Evolutionary conservation across 2,888 invertebrate genomes (phyloP), one percentile per base, ranked within the genome.

Genomic region (Frankliniella intonsa): DNA sequence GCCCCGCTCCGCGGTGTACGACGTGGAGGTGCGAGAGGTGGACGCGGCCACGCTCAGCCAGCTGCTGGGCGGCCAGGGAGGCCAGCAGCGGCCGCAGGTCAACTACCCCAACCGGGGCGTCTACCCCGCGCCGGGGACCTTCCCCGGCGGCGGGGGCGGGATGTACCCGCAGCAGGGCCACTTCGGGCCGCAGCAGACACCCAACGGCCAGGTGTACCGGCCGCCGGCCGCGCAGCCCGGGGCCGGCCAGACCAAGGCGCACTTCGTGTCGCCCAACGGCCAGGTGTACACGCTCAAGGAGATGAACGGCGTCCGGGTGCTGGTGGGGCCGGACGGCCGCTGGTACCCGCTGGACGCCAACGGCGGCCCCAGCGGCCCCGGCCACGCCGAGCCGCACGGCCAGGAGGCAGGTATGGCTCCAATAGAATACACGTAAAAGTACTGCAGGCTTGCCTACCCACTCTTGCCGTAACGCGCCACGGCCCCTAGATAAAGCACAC

Each of bases 201-300:
- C 11, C 55, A 55, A 55, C 55, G 17, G 17, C 55, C 38, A 38
- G 38, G 38, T 2, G 38, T 38, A 25, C 22, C 8, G 22, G 69
- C 69, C 25, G 69, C 69, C n/a, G 69, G 25, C 9, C 11, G 22
- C n/a, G 22, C 69, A 5, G 22, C 69, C 25, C 11, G 69, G 69
- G 69, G 12, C 25, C 69, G 25, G 69, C 9, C 69, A 76, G 69
- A 25, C 69, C 69, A 76, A 76, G 69, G 69, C 69, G 22, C 22
- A 22, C 22, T 76, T 76, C 69, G 69, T 76, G 69, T 76, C 69
- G 22, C 69, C 69, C 11, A 76, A 25, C 69, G 69, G 69, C 69
- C 69, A 76, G 69, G 69, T 76, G 25, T 76, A 76, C 69, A 12
- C 69, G 25, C 69, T 76, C 69, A 76, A 76, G 69, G 22, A 76